Evolutionary conservation across 2,888 invertebrate genomes (phyloP).

Genomic region (Watsonalla cultraria): DNA sequence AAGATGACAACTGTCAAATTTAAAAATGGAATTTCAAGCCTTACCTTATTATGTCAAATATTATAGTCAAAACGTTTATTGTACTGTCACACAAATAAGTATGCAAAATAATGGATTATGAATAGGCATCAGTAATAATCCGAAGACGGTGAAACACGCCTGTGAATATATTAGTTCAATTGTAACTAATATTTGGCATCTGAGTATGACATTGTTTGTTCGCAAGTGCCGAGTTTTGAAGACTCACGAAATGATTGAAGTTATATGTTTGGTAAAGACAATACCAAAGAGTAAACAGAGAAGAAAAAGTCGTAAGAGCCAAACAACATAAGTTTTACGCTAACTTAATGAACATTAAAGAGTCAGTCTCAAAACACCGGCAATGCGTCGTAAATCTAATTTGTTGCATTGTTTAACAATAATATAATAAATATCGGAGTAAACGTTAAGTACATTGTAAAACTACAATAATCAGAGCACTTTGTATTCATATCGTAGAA

Average conservation of each 20-base stretch:
- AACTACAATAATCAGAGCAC: constrained; percentile 59
- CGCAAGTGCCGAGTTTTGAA: constrained; percentile 24
- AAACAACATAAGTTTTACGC: no score
- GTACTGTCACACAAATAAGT: neutral
- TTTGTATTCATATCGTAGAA: constrained; percentile 32
- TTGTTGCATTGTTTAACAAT: constrained; percentile 20
- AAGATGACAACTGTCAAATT: neutral
- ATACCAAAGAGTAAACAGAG: neutral
- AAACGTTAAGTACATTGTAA: constrained; percentile 67
- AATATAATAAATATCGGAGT: constrained; percentile 46
- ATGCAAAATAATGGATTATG: neutral
- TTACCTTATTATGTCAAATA: no score
- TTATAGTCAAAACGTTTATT: neutral
- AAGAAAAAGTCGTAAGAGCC: no score
- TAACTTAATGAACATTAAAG: neutral
- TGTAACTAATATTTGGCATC: constrained; percentile 66
- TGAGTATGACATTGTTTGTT: constrained; percentile 39
- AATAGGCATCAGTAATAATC: neutral
- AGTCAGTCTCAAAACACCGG: constrained; percentile 19
- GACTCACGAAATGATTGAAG: constrained; percentile 5
- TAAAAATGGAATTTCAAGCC: no score
- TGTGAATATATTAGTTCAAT: constrained; percentile 43
- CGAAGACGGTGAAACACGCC: constrained; percentile 1
- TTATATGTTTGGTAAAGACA: constrained; percentile 3
- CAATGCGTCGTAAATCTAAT: constrained; percentile 17